These are phyloP conservation scores for Oscheius sp. DNA, from an alignment of 2,888 invertebrate genomes.

Conservation along the genomic window DNA sequence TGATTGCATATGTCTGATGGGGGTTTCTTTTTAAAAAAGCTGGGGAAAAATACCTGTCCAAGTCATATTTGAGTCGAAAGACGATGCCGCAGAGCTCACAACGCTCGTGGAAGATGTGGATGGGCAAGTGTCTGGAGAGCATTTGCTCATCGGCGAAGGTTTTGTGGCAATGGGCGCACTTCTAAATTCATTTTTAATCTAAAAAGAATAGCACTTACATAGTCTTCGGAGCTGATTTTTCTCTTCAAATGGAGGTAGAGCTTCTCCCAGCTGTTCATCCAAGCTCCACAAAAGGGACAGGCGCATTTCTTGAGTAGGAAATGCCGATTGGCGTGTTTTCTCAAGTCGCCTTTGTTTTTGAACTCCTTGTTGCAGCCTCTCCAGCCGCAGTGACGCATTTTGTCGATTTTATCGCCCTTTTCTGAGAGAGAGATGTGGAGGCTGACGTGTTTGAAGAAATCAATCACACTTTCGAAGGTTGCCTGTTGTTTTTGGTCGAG, in stretches of 20 bases:
- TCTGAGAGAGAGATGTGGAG: background rate
- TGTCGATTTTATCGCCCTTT: background rate
- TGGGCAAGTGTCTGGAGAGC: background rate
- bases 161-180: slow-evolving; percentile 1
- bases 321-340: slow-evolving; percentile 3
- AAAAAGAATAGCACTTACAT: background rate
- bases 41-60: background rate
- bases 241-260: background rate
- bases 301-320: slow-evolving; percentile 5
- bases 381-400: background rate
- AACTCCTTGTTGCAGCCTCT: background rate
- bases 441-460: background rate
- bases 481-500: background rate
- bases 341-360: background rate
- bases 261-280: slow-evolving; percentile 14
- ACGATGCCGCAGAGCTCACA: background rate
- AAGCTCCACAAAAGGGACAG: slow-evolving; percentile 18
- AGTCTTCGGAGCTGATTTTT: background rate
- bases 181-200: background rate
- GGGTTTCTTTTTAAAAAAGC: no score
- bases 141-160: background rate
- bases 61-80: background rate
- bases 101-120: background rate
- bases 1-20: slow-evolving; percentile 12
- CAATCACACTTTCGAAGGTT: background rate